Conservation (phyloP, 2,888 invertebrate species). For the Mylabris sibirica region DNA sequence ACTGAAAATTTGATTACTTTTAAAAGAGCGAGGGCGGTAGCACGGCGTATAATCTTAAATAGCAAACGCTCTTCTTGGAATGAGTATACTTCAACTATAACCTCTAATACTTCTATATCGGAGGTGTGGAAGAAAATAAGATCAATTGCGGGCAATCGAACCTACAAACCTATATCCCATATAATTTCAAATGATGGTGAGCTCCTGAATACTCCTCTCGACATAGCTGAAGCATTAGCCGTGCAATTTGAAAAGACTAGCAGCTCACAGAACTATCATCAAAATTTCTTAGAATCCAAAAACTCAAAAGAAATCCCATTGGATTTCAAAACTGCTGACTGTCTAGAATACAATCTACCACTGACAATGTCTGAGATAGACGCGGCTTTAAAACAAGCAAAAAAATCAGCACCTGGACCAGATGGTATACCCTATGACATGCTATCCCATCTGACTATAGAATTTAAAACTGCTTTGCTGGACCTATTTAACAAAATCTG, state of each 20-base stretch:
- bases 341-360: background rate
- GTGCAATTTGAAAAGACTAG: too few relatives aligned
- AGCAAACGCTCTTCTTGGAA: slow-evolving; percentile 17
- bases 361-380: background rate
- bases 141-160: background rate
- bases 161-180: background rate
- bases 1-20: slow-evolving; percentile 24
- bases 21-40: slow-evolving; percentile 20
- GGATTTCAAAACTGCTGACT: background rate
- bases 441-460: background rate
- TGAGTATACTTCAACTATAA: background rate
- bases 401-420: background rate
- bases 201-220: too few relatives aligned
- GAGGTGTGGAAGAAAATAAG: slow-evolving; percentile 19
- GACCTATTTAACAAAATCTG: background rate
- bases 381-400: background rate
- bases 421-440: background rate
- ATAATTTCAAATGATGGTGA: background rate
- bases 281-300: too few relatives aligned
- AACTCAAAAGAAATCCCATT: background rate
- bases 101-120: background rate
- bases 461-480: background rate
- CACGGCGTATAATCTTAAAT: slow-evolving; percentile 7
- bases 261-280: too few relatives aligned
- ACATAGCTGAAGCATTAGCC: too few relatives aligned